Percentiles rank a stretch among this genome's conserved stretches.
Conservation (phyloP, 1,140 invertebrate genomes). For the Ceratina japonica region DNA sequence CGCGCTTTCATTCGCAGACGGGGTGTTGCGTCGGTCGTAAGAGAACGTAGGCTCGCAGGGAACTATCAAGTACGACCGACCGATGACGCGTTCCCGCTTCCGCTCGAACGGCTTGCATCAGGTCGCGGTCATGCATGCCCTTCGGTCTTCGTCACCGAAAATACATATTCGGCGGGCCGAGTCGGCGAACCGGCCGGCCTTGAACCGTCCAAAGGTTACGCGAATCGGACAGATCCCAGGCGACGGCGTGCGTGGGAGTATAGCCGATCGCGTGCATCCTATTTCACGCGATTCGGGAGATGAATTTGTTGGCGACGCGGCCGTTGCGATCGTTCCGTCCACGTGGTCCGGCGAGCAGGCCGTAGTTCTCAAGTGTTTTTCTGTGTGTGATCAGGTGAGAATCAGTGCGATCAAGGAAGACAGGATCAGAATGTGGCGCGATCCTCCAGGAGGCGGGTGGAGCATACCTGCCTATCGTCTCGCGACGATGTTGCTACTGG, state of each 20-base stretch:
- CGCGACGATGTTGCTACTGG: slow-evolving; percentile 52
- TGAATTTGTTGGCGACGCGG: background rate
- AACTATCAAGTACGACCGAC: slow-evolving; percentile 47
- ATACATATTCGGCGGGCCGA: background rate
- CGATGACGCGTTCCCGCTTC: background rate
- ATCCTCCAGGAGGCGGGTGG: slow-evolving; percentile 60
- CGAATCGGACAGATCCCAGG: slow-evolving; percentile 3
- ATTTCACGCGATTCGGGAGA: no score
- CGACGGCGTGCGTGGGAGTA: background rate
- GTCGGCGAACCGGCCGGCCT: slow-evolving; percentile 21
- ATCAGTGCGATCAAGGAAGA: slow-evolving; percentile 58
- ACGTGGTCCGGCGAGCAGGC: no score
- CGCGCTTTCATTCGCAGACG: no score
- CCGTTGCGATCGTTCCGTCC: slow-evolving; percentile 28
- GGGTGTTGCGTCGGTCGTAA: slow-evolving; percentile 31
- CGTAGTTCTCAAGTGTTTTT: slow-evolving; percentile 53
- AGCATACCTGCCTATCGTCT: slow-evolving; percentile 39
- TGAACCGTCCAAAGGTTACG: slow-evolving; percentile 24
- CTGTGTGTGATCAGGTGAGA: slow-evolving; percentile 60
- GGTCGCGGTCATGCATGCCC: slow-evolving; percentile 12
- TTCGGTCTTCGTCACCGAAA: no score
- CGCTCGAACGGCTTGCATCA: slow-evolving; percentile 1
- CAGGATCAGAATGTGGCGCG: slow-evolving; percentile 60
- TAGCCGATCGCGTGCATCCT: background rate
- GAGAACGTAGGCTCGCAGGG: slow-evolving; percentile 27